These are phyloP conservation scores for Anolis sagrei DNA, from an alignment of 2,113 vertebrate species.

Conservation along the genomic window DNA sequence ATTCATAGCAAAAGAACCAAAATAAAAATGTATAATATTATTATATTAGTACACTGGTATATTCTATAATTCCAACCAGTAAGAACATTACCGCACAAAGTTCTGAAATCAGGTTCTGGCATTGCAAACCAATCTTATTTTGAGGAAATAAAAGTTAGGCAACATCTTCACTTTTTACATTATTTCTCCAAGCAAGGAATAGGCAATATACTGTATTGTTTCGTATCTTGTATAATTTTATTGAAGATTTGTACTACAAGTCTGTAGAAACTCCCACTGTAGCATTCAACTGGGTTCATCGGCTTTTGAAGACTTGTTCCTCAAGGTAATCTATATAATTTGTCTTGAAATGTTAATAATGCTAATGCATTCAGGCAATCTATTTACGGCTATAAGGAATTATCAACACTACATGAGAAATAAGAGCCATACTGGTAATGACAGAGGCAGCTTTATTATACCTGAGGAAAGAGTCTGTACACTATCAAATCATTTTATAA, in stretches of 20 bases:
- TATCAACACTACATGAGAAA: background rate
- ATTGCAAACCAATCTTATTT: no score
- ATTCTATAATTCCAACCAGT: no score
- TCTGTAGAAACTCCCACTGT: background rate
- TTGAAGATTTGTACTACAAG: no score
- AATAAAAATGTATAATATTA: no score
- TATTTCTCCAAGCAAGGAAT: no score
- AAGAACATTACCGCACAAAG: no score
- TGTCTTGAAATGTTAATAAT: background rate
- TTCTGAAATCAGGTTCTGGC: no score
- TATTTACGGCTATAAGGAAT: background rate
- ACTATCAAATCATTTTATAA: slow-evolving; percentile 13
- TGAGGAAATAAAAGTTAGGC: no score
- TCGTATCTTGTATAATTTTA: background rate
- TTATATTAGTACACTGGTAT: no score
- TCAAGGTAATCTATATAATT: background rate
- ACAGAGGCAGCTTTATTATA: background rate
- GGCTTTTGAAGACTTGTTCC: background rate
- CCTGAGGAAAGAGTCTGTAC: background rate
- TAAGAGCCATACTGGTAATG: background rate
- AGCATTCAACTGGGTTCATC: background rate
- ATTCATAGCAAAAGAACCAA: no score
- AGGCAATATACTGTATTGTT: background rate
- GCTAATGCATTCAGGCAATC: background rate
- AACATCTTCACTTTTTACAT: no score